Evolutionary conservation across 2,113 vertebrate genomes (phyloP).

Genomic region (Vidua macroura): DNA sequence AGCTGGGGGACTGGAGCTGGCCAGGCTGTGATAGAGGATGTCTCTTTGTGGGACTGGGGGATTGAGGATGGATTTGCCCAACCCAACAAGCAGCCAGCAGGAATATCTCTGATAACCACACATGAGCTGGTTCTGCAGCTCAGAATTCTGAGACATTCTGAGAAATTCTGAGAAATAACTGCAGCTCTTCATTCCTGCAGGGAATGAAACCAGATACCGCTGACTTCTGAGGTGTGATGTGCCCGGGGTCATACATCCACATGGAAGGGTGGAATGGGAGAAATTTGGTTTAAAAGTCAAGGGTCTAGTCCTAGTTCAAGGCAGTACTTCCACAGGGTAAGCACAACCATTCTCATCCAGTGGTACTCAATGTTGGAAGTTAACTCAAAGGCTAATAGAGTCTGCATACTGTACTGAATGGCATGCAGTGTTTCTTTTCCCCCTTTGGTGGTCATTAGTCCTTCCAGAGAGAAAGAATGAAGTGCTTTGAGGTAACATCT

Average conservation of each 20-base stretch:
- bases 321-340: not conserved
- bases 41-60: not conserved
- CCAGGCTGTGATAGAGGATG: not conserved
- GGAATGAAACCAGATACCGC: not conserved
- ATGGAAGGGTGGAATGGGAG: fast-evolving
- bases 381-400: not conserved
- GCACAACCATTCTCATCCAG: fast-evolving
- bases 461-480: not conserved
- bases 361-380: not conserved
- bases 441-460: constrained; percentile 2
- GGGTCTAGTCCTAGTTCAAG: not conserved
- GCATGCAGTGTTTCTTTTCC: not conserved
- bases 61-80: not conserved
- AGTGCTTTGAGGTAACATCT: not conserved
- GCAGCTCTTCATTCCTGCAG: too few species aligned
- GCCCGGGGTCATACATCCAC: fast-evolving
- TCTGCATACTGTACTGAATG: not conserved
- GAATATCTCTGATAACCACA: not conserved
- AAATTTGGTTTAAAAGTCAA: not conserved
- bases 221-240: not conserved
- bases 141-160: not conserved
- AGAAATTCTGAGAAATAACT: not conserved
- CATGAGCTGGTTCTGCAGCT: fast-evolving
- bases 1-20: not conserved
- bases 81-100: not conserved